Percentiles rank a stretch among this genome's conserved stretches.
Conservation (phyloP, 2,888 invertebrate species). For the Zygogramma bicolorata region DNA sequence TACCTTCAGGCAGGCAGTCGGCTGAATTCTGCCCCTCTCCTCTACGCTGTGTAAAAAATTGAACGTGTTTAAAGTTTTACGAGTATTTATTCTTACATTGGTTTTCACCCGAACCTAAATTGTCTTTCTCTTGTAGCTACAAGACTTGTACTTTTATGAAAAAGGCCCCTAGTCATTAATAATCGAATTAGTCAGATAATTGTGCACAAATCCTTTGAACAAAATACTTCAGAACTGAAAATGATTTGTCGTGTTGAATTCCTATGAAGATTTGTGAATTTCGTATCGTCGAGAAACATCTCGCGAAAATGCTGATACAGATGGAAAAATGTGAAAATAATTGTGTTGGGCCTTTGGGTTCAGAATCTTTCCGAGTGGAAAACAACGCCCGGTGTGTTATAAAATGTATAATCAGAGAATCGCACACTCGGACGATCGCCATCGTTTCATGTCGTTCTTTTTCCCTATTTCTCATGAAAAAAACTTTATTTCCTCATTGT, state of each 20-base stretch:
- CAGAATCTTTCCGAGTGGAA: not conserved
- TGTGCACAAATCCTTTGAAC: too few species aligned
- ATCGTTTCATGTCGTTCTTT: not conserved
- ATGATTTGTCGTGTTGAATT: not conserved
- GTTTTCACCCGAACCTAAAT: too few species aligned
- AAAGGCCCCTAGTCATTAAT: too few species aligned
- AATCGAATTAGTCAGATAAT: too few species aligned
- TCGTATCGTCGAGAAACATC: not conserved
- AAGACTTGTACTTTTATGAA: too few species aligned
- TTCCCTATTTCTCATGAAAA: not conserved
- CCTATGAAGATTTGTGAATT: not conserved
- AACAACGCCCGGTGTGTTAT: not conserved
- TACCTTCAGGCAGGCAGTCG: too few species aligned
- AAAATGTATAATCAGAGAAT: slow-evolving; percentile 8
- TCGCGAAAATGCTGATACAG: not conserved
- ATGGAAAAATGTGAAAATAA: not conserved
- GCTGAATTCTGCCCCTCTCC: too few species aligned
- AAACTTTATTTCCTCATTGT: too few species aligned
- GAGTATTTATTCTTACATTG: too few species aligned
- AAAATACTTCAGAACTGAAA: not conserved
- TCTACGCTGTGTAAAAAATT: too few species aligned
- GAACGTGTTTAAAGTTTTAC: too few species aligned
- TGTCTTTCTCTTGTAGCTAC: too few species aligned
- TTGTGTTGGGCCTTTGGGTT: not conserved
- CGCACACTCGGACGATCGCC: not conserved